Percentiles rank a stretch among this genome's conserved stretches.
Conservation (phyloP, 2,797 vertebrate genomes). For the Distichodus sexfasciatus region DNA sequence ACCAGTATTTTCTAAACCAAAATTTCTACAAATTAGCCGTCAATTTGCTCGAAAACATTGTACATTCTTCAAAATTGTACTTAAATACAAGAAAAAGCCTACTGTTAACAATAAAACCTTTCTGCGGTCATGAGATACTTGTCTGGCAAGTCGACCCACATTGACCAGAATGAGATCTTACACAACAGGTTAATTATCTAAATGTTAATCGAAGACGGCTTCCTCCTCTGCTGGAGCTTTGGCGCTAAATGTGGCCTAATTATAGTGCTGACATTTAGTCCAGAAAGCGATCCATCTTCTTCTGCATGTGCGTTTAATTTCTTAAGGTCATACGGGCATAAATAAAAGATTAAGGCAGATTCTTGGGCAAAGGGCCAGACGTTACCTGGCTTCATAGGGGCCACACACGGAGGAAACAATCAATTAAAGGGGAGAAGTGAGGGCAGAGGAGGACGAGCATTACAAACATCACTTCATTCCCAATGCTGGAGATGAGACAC, state of each 20-base stretch:
- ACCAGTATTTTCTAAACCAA: no score
- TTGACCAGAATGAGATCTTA: conserved; percentile 1
- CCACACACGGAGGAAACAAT: conserved; percentile 71
- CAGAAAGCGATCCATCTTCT: conserved; percentile 67
- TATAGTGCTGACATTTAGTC: conserved; percentile 78
- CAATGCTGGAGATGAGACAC: no score
- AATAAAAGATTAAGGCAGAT: conserved; percentile 75
- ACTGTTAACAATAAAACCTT: conserved; percentile 13
- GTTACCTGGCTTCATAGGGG: conserved; percentile 64
- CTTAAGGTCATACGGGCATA: conserved; percentile 76
- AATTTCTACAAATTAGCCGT: no score
- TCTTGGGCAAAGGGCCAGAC: conserved; percentile 67
- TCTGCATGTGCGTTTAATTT: conserved; percentile 73
- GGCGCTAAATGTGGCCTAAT: conserved; percentile 75
- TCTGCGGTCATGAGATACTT: no score
- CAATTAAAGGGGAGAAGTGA: conserved; percentile 61
- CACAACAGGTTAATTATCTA: conserved; percentile 58
- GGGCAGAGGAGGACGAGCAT: not conserved
- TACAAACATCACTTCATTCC: no score
- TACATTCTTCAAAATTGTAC: no score
- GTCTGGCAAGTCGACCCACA: not conserved
- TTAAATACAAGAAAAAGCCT: not conserved
- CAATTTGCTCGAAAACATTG: no score
- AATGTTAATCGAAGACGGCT: conserved; percentile 69
- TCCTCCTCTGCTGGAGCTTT: conserved; percentile 67